Evolutionary conservation across 2,888 invertebrate species (phyloP).

Genomic region (Cheiracanthium punctorium): DNA sequence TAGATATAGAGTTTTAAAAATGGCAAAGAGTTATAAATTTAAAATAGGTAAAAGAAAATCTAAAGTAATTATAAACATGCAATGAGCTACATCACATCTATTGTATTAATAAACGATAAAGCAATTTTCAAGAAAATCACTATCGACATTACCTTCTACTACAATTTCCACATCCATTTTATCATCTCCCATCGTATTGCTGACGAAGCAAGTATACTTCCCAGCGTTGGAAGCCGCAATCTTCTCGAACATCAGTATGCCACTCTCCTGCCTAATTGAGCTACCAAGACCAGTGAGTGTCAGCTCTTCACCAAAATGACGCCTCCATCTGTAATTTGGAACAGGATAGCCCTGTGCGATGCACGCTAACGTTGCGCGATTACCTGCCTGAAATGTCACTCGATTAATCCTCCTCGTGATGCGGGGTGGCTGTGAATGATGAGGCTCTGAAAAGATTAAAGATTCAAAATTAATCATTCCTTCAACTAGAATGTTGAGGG

Average conservation of each 20-base stretch:
- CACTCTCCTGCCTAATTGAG: constrained; percentile 73
- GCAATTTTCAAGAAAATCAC: too few relatives aligned
- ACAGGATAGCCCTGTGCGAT: constrained; percentile 85
- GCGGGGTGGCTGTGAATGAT: constrained; percentile 65
- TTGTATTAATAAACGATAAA: too few relatives aligned
- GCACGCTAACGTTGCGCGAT: constrained; percentile 81
- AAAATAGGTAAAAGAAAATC: too few relatives aligned
- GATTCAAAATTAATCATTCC: too few relatives aligned
- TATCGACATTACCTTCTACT: constrained; percentile 74
- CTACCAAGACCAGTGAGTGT: constrained; percentile 73
- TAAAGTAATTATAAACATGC: too few relatives aligned
- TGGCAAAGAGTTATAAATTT: too few relatives aligned
- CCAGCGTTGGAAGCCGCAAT: constrained; percentile 74
- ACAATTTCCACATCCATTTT: constrained; percentile 74
- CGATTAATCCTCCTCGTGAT: constrained; percentile 65
- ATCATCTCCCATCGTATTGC: constrained; percentile 75
- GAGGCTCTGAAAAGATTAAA: constrained; percentile 68
- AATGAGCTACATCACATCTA: too few relatives aligned
- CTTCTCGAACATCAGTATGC: constrained; percentile 74
- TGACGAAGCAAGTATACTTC: constrained; percentile 75
- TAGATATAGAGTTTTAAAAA: too few relatives aligned
- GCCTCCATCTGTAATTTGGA: constrained; percentile 82
- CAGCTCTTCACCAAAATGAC: constrained; percentile 45
- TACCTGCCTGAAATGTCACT: constrained; percentile 72
- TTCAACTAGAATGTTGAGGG: too few relatives aligned